Evolutionary conservation across 2,113 vertebrate species (phyloP), one percentile per base, ranked within the genome.

Genomic region (Cariama cristata): DNA sequence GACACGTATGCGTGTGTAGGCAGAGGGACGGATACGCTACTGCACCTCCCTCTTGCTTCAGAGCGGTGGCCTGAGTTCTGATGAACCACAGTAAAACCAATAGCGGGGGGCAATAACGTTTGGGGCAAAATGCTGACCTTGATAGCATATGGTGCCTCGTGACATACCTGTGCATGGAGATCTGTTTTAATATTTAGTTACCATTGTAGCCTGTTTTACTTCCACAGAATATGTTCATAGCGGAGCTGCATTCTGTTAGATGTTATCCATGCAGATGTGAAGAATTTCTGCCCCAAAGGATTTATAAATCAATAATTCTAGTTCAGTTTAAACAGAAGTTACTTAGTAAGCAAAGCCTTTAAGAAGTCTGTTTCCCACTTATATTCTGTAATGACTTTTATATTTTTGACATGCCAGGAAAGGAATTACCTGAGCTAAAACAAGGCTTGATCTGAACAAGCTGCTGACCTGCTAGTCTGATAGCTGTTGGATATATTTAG

Each of bases 101-200:
- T 26, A 80, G 33, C 1, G 0, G 27, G 9, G 3, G 24, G 17
- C 50, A 91, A 74, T 47, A 30, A 40, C 0, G 0, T 16, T 3
- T 64, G 32, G 13, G 38, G 17, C 21, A 58, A 69, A 88, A 79
- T 60, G 24, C 19, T 56, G 68, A 28, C 11, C 28, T 64, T 56
- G 22, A 6, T 26, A 56, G 14, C 19, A 35, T 52, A 42, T 42
- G 28, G 9, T 74, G 55, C 55, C 63, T 92, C 90, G 28, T 73
- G 58, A 20, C 1, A 5, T 69, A 69, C 23, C 33, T 73, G 32
- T 66, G 21, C 20, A 45, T 19, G 21, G 20, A 42, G 5, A 22
- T 40, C 11, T 74, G 6, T 73, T 92, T 62, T 55, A 76, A 63
- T 92, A 77, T 63, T 93, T 86, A 77, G 17, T 45, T 86, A 22